Evolutionary conservation across 1,140 invertebrate genomes (phyloP).

Genomic region (Marisa cornuarietis): DNA sequence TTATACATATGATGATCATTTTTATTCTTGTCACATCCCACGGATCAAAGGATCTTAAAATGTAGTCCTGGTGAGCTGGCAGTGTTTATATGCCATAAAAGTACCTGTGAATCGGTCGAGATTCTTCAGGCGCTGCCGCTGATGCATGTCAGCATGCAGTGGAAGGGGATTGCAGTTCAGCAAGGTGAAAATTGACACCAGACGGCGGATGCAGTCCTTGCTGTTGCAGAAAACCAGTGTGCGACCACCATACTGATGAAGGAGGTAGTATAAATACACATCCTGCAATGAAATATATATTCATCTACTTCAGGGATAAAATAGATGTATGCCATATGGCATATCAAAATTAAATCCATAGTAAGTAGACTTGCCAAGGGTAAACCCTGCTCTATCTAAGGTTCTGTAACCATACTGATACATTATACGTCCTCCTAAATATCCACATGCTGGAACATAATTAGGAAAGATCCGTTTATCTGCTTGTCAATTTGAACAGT

Average conservation of each 20-base stretch:
- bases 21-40: too few species aligned
- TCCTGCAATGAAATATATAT: slow-evolving; percentile 70
- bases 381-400: too few species aligned
- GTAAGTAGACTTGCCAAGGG: too few species aligned
- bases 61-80: too few species aligned
- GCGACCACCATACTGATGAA: slow-evolving; percentile 82
- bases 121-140: slow-evolving; percentile 93
- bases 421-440: too few species aligned
- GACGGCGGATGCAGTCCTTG: slow-evolving; percentile 87
- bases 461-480: too few species aligned
- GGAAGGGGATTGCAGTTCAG: slow-evolving; percentile 83
- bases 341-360: too few species aligned
- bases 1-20: too few species aligned
- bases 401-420: too few species aligned
- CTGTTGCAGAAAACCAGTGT: slow-evolving; percentile 98
- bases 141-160: slow-evolving; percentile 94
- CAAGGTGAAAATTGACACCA: slow-evolving; percentile 83
- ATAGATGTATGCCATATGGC: background rate
- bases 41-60: too few species aligned
- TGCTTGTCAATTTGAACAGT: too few species aligned
- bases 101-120: slow-evolving; percentile 88
- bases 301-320: background rate
- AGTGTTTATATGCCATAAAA: slow-evolving; percentile 42
- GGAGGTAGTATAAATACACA: slow-evolving; percentile 92
- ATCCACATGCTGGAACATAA: too few species aligned